Base-by-base conservation (phyloP, 2,113 vertebrate genomes). In the Lophotis ruficrista region DNA sequence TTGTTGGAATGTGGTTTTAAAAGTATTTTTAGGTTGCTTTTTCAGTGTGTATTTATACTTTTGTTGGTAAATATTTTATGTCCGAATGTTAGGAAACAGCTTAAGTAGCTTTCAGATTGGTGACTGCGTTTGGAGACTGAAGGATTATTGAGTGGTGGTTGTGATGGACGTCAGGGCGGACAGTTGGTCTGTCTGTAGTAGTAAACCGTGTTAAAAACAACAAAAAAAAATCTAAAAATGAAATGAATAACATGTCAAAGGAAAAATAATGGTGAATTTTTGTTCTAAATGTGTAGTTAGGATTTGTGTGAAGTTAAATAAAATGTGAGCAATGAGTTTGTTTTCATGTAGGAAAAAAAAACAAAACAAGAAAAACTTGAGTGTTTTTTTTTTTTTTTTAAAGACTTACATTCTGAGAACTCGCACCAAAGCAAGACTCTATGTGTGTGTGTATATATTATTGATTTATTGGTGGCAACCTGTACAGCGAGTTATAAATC, bases 51-150 rank as follows among this genome's bases (percentile, higher is more conserved):
- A 37, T 89, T 95, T 90, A 62, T 94, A 71, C 31, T 93, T 90
- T 71, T 87, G 56, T 82, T 96, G 81, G 95, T 96, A 92, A 95
- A 96, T 95, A 92, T 95, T 96, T 92, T 79, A 93, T 91, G 81
- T 75, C 61, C 9, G 7, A 78, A 45, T 56, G 70, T 87, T 89
- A 83, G 73, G 83, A 66, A 89, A 30, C 6, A 9, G 69, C 65
- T 70, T 58, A 94, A 92, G 81, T 58, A 83, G 83, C 81, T 94
- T 77, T 93, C 50, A 79, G 73, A 77, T 87, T 66, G 81, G 77
- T 89, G 83, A 70, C 80, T 33, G 83, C 57, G 6, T 89, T 84
- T 82, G 77, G 43, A 87, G 86, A 56, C 77, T 48, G 73, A 75
- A 56, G 27, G 89, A 57, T 91, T 84, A 75, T 75, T 78, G 53